phyloP scores from a whole-genome alignment of 2,888 invertebrate genomes.

The Dryobota labecula region DNA sequence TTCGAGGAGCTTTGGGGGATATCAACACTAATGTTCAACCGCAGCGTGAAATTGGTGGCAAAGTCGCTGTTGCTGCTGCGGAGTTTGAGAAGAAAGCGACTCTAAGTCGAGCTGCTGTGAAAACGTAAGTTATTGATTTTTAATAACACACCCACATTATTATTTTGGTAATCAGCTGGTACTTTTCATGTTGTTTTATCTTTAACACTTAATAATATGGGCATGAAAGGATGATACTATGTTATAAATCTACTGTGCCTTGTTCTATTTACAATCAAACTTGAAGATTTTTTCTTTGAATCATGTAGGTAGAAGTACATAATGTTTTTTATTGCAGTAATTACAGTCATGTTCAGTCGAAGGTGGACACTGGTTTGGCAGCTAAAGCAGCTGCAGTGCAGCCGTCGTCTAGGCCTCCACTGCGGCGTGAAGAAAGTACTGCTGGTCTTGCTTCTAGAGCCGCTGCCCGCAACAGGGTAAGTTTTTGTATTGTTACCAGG shows the following conservation, averaged over 20 bases:
- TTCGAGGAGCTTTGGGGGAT: conserved; percentile 85
- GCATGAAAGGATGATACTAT: no score
- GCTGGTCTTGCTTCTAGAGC: conserved; percentile 81
- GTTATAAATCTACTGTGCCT: no score
- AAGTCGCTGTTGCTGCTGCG: conserved; percentile 79
- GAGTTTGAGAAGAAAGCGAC: conserved; percentile 84
- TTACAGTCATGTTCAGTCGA: conserved; percentile 87
- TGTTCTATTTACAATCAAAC: not conserved
- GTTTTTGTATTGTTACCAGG: not conserved
- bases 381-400: conserved; percentile 71
- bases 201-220: not conserved
- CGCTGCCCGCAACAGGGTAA: conserved; percentile 77
- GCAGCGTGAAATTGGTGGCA: conserved; percentile 79
- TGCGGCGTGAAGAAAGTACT: conserved; percentile 86
- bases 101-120: conserved; percentile 69
- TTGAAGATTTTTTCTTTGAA: not conserved
- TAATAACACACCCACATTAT: conserved; percentile 13
- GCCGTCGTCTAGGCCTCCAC: conserved; percentile 78
- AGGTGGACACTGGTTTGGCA: conserved; percentile 84
- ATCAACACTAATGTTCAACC: conserved; percentile 83
- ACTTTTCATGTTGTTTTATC: conserved; percentile 2
- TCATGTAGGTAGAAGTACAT: conserved; percentile 52
- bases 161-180: conserved; percentile 33
- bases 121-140: conserved; percentile 72
- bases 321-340: conserved; percentile 71